Evolutionary conservation across 2,888 invertebrate species (phyloP), one percentile per base, ranked within the genome.

Genomic region (Lymantria monacha): DNA sequence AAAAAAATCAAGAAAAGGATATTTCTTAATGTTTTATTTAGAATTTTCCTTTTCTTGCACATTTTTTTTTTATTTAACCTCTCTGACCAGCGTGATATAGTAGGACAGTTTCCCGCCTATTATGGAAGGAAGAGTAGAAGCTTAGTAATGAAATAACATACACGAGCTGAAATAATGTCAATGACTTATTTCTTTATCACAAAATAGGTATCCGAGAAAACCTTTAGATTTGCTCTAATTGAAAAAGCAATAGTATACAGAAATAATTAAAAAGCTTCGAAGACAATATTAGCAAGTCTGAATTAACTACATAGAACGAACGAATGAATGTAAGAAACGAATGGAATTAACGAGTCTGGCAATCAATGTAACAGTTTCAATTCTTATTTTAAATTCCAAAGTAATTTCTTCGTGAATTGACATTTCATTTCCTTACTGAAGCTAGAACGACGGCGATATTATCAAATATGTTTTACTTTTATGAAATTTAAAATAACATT

Each of bases 281-380:
- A 22, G 55, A 56, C 62, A 57, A 56, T 65, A 62, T 68, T 62
- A 57, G 46, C 59, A 53, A 47, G 53, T 57, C 54, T 53, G 49
- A 59, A 67, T 66, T 59, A 67, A 61, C 69, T 59, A 14, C 44
- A 47, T 33, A 1, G 7, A 14, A 47, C 42, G 63, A 66, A 61
- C 47, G 66, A 65, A 59, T 61, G 66, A 61, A 65, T 54, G 52
- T 36, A 53, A 65, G 33, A 48, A 67, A 46, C 51, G 67, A 69
- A 69, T 54, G 51, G 59, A 69, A 66, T 67, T 69, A 67, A 67
- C 63, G 63, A 69, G 66, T 59, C 69, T 61, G 56, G 61, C 69
- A 67, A 67, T 67, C 69, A 69, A 66, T 69, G 66, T 65, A 53
- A 59, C 53, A 65, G 47, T 66, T 60, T 49, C 59, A 61, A 57